phyloP scores from a whole-genome alignment of 1,140 invertebrate species.

The Zaprionus nigranus region DNA sequence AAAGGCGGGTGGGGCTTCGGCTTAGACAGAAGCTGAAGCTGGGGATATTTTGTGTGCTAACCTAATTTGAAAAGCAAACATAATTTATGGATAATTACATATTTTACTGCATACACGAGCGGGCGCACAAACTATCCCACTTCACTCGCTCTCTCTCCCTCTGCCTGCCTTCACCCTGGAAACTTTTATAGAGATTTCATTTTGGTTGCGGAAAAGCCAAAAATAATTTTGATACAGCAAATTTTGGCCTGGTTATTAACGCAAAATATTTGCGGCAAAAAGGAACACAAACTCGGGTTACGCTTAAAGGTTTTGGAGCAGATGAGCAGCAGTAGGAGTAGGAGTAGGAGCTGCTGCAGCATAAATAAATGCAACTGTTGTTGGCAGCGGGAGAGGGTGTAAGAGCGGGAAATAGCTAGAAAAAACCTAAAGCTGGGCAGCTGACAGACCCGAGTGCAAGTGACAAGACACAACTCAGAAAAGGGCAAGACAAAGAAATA shows the following conservation, averaged over 20 bases:
- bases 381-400: conserved; percentile 33
- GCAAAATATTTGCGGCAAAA: conserved; percentile 44
- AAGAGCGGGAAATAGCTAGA: conserved; percentile 27
- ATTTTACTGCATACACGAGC: conserved; percentile 44
- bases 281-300: conserved; percentile 7
- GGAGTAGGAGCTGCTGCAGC: conserved; percentile 25
- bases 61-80: conserved; percentile 46
- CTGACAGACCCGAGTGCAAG: conserved; percentile 69
- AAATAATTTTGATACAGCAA: conserved; percentile 26
- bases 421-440: conserved; percentile 60
- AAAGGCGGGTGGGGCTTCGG: neutral
- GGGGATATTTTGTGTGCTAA: conserved; percentile 19
- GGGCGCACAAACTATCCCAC: conserved; percentile 5
- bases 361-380: conserved; percentile 75
- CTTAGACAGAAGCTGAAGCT: neutral
- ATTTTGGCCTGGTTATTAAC: conserved; percentile 52
- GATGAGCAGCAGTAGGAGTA: conserved; percentile 25
- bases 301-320: conserved; percentile 34
- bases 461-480: conserved; percentile 60
- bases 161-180: neutral
- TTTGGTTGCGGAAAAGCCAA: conserved; percentile 17
- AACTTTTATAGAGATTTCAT: conserved; percentile 31
- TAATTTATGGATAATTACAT: conserved; percentile 68
- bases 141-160: neutral
- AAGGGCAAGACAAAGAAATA: conserved; percentile 14